phyloP scores from a whole-genome alignment of 2,797 vertebrate genomes.

The Sebastes hopkinsi region DNA sequence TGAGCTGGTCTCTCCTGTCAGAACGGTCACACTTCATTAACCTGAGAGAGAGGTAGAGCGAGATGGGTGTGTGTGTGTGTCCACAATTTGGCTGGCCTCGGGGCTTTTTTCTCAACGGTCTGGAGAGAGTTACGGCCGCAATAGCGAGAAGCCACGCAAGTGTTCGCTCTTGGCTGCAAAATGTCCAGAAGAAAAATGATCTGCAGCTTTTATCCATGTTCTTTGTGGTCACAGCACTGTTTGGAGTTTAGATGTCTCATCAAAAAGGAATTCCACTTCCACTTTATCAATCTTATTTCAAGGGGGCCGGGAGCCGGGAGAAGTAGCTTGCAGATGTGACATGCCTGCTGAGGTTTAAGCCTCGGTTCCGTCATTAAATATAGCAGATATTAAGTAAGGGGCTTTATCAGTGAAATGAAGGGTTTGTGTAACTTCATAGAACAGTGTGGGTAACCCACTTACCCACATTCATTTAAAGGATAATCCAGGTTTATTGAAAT shows the following conservation, averaged over 20 bases:
- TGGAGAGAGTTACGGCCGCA: slow-evolving; percentile 71
- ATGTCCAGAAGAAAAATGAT: slow-evolving; percentile 71
- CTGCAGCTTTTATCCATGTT: slow-evolving; percentile 72
- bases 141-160: slow-evolving; percentile 68
- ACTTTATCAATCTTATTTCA: slow-evolving; percentile 66
- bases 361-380: slow-evolving; percentile 20
- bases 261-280: slow-evolving; percentile 73
- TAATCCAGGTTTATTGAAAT: not conserved
- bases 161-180: slow-evolving; percentile 53
- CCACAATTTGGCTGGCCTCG: slow-evolving; percentile 40
- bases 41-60: slow-evolving; percentile 23
- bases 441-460: not conserved
- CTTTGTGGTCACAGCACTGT: slow-evolving; percentile 66
- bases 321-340: slow-evolving; percentile 64
- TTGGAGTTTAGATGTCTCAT: slow-evolving; percentile 70
- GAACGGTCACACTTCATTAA: slow-evolving; percentile 62
- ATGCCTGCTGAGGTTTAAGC: slow-evolving; percentile 26
- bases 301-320: slow-evolving; percentile 17
- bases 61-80: slow-evolving; percentile 6
- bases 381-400: slow-evolving; percentile 27
- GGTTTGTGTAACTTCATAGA: slow-evolving; percentile 25
- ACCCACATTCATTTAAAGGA: not conserved
- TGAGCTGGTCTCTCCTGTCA: slow-evolving; percentile 49
- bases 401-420: slow-evolving; percentile 34
- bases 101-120: slow-evolving; percentile 35